Evolutionary conservation across 2,888 invertebrate species (phyloP), one percentile per base, ranked within the genome.

Genomic region (Limulus polyphemus): DNA sequence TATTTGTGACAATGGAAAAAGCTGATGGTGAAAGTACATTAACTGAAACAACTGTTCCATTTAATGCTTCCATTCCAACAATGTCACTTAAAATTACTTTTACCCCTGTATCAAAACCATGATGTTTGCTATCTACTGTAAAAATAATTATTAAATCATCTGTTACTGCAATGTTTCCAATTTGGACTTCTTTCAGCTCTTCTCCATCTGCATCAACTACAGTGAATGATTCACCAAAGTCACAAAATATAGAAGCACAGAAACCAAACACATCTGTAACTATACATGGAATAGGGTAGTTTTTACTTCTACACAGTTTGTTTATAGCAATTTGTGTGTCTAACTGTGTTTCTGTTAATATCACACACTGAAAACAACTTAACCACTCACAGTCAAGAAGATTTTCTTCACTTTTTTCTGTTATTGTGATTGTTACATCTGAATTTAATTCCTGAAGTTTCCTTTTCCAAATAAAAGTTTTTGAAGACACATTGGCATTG

Each of bases 151-250:
- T 32, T 32, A 32, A 32, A 11, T 13, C 32, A 32, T 54, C 32
- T 11, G 14, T 52, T 65, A 76, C 76, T 72, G 75, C 73, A 12
- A 77, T 72, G 61, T 70, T 71, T 32, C 71, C 68, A 48, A 77
- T 71, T 62, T 75, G 74, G 5, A 72, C 69, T 62, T 76, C 75
- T 62, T 73, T 74, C 1, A 48, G 32, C 48, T 61, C 60, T 65
- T 77, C 77, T 54, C 76, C 76, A 58, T 73, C 73, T 1, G 69
- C 56, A 67, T 77, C 77, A 54, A 69, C 57, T 4, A 76, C 73
- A 55, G 75, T 74, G 72, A 77, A 77, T 49, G 65, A 58, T 61
- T 73, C 72, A 5, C 77, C 77, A 73, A 77, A 76, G 65, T 77
- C 77, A 70, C 73, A 74, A 70, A 77, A 77, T 7, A 69, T 68